These are phyloP conservation scores for Ligdia adustata DNA, from an alignment of 2,888 invertebrate species.

Conservation along the genomic window DNA sequence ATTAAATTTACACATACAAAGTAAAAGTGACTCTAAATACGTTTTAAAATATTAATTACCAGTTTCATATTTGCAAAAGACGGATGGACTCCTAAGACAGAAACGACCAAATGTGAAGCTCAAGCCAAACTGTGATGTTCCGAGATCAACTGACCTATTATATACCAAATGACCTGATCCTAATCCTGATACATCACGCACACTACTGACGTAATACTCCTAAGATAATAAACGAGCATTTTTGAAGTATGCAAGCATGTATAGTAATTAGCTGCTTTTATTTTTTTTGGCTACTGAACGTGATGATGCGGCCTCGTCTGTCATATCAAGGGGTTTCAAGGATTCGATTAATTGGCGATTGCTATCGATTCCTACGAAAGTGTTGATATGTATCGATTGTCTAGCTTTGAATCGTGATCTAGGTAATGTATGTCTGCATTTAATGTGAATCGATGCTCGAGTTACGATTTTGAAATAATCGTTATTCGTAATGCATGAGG, in stretches of 20 bases:
- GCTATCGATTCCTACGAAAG: conserved; percentile 23
- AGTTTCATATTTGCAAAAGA: conserved; percentile 67
- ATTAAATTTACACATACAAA: too few relatives aligned
- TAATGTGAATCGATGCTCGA: conserved; percentile 5
- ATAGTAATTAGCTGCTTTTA: conserved; percentile 59
- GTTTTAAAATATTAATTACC: conserved; percentile 55
- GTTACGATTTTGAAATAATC: conserved; percentile 9
- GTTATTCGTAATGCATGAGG: conserved; percentile 16
- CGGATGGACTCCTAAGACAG: conserved; percentile 28
- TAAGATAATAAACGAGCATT: conserved; percentile 19
- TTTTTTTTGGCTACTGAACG: conserved; percentile 48
- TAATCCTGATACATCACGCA: conserved; percentile 66
- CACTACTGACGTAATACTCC: conserved; percentile 58
- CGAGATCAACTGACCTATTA: conserved; percentile 61
- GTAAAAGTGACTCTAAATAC: too few relatives aligned
- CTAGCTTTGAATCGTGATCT: conserved; percentile 35
- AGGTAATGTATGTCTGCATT: conserved; percentile 11
- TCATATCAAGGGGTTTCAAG: conserved; percentile 60
- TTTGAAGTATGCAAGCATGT: conserved; percentile 44
- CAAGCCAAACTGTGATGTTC: conserved; percentile 54
- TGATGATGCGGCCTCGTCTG: conserved; percentile 57
- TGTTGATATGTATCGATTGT: conserved; percentile 22
- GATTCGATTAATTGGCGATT: conserved; percentile 55
- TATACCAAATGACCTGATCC: conserved; percentile 63
- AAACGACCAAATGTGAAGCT: conserved; percentile 53